phyloP scores from a whole-genome alignment of 92 coral and sea anemone genomes.

The Siderastrea radians region DNA sequence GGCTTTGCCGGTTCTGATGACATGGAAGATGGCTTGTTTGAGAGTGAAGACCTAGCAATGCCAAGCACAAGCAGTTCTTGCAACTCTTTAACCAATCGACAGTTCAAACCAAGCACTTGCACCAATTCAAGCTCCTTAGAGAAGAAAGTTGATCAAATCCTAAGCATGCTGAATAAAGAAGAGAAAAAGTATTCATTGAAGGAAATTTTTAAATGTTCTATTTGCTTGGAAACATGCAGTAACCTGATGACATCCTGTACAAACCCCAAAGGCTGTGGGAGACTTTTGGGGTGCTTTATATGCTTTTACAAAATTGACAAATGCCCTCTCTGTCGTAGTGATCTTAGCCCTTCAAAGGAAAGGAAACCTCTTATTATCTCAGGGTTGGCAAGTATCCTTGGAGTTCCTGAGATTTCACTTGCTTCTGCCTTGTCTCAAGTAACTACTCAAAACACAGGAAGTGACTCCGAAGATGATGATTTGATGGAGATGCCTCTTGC shows the following conservation, averaged over 20 bases:
- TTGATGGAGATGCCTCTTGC: slow-evolving; percentile 10
- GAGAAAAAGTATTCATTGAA: slow-evolving; percentile 23
- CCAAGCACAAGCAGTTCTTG: background rate
- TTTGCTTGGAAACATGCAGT: slow-evolving; percentile 39
- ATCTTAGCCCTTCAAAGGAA: slow-evolving; percentile 14
- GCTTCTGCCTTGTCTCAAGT: slow-evolving; percentile 41
- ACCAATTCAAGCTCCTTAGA: slow-evolving; percentile 14
- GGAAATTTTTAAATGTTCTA: slow-evolving; percentile 39
- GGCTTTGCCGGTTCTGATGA: slow-evolving; percentile 16
- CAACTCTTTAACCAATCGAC: background rate
- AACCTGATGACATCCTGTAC: slow-evolving; percentile 51
- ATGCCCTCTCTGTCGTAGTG: slow-evolving; percentile 43
- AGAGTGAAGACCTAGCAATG: slow-evolving; percentile 13
- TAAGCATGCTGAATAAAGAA: slow-evolving; percentile 25
- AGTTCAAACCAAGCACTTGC: slow-evolving; percentile 7
- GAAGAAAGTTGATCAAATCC: slow-evolving; percentile 38
- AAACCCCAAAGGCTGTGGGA: slow-evolving; percentile 44
- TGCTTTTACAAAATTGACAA: slow-evolving; percentile 26
- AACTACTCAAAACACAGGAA: background rate
- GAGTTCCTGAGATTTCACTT: slow-evolving; percentile 23
- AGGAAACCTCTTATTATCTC: slow-evolving; percentile 39
- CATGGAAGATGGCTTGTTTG: background rate
- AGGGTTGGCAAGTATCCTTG: slow-evolving; percentile 34
- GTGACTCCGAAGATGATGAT: slow-evolving; percentile 18
- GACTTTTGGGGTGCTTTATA: slow-evolving; percentile 42